Base-by-base conservation (phyloP, 2,797 vertebrate species). In the Hydrophis major region DNA sequence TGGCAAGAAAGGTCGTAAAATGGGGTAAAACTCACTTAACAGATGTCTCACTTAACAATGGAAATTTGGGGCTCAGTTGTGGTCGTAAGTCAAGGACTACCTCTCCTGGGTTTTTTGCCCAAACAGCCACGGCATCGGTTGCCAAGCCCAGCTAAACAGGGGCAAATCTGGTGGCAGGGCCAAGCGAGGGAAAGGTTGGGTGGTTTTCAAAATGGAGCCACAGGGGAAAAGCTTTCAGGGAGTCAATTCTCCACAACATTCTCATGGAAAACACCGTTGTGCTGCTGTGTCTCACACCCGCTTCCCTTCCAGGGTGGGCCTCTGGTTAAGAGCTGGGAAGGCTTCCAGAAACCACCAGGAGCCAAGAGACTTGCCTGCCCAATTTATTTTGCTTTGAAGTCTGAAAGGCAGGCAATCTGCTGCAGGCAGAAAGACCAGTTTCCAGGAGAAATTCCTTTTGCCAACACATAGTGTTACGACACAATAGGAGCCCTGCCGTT, bases 91-190 rank as follows among this genome's bases (percentile, higher is more conserved):
- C 2, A 2, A 60, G 59, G 7, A 25, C 22, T 60, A 60, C 57
- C 57, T 59, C 5, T 20, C 6, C 18, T 63, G 25, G 4, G 5
- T 28, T 13, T 32, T 32, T 18, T 69, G n/a, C n/a, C n/a, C 0
- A 3, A 78, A 78, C 32, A 1, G 1, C 69, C 7, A 22, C 0
- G 16, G 6, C 2, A 1, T 42, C 0, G 32, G 14, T 78, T 78
- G 69, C 32, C 69, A 78, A 74, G 4, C 32, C 1, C 6, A 37
- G 16, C 32, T 16, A 37, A 37, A 37, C 69, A 37, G 69, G 32
- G 42, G 7, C 16, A 20, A 20, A 42, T 20, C 32, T 13, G 6
- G 69, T 42, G 69, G 6, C 32, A 78, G 32, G 32, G 7, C 32
- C 69, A 78, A 42, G 18, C 18, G 18, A 42, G 20, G 32, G 32